Evolutionary conservation across 1,140 invertebrate genomes (phyloP), one percentile per base, ranked within the genome.

Genomic region (Lepidurus couesii): DNA sequence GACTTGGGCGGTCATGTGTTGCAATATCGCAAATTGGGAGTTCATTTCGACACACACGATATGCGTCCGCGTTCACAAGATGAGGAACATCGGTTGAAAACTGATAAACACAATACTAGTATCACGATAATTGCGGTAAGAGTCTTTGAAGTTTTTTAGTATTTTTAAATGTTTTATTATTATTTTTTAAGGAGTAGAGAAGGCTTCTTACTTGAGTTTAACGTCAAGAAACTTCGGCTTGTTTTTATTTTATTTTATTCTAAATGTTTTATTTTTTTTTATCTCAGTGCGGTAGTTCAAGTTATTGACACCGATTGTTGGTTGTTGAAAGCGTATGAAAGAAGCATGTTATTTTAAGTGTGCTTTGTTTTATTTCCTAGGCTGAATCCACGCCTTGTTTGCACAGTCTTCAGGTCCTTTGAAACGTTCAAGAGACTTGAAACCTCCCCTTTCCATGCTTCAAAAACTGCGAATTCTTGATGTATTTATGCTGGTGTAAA

Each of bases 21-120:
- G 74, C 82, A 84, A 34, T 79, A 45, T 34, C 42, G 78, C 73
- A 82, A 85, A 82, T 81, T 86, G 16, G 83, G 82, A 43, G 80
- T 84, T 53, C 83, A 86, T 80, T 85, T 86, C 81, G 83, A 83
- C 77, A 84, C 84, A 47, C 83, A 82, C 78, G 81, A 82, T 21
- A 83, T 84, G 75, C 81, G 82, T 53, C 82, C 82, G 65, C 81
- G 82, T 76, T 83, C 84, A 75, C 82, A 82, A 75, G 85, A 84
- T 79, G 85, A 83, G 73, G 65, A 79, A 74, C 44, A 83, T 86
- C 79, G 82, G 82, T 47, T 81, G 85, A 43, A 84, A 86, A 77
- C 81, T 84, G 80, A 85, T 86, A 84, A 85, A 84, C 85, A 82
- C 81, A 76, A 81, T 81, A 82, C 74, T 7, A 45, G 75, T 45